These are phyloP conservation scores for Sepioteuthis lessoniana DNA, from an alignment of 2,888 invertebrate species.

Conservation along the genomic window DNA sequence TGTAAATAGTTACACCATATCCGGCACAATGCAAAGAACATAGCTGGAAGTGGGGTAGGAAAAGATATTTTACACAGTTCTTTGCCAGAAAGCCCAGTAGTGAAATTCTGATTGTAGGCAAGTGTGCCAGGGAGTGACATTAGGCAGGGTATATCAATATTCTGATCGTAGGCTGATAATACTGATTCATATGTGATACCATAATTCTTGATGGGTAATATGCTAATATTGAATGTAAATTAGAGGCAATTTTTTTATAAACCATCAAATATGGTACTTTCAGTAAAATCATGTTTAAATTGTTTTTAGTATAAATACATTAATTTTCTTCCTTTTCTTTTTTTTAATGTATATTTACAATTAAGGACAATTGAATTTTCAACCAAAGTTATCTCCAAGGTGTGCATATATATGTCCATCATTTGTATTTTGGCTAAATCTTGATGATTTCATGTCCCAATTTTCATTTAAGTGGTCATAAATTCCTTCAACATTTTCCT, in stretches of 20 bases:
- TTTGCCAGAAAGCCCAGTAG: too few relatives aligned
- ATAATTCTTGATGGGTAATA: too few relatives aligned
- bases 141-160: too few relatives aligned
- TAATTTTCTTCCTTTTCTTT: background rate
- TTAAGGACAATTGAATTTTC: background rate
- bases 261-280: background rate
- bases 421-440: background rate
- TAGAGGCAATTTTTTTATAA: background rate
- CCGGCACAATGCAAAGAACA: too few relatives aligned
- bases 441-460: background rate
- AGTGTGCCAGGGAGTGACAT: too few relatives aligned
- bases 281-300: background rate
- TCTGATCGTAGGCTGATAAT: too few relatives aligned
- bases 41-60: too few relatives aligned
- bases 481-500: background rate
- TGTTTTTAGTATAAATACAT: background rate
- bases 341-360: background rate
- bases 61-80: too few relatives aligned
- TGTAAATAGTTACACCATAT: too few relatives aligned
- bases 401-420: constrained; percentile 11
- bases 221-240: background rate
- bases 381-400: background rate
- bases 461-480: background rate
- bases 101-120: too few relatives aligned
- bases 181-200: too few relatives aligned